Evolutionary conservation across 2,888 invertebrate species (phyloP).

Genomic region (Meteorus cinctellus): DNA sequence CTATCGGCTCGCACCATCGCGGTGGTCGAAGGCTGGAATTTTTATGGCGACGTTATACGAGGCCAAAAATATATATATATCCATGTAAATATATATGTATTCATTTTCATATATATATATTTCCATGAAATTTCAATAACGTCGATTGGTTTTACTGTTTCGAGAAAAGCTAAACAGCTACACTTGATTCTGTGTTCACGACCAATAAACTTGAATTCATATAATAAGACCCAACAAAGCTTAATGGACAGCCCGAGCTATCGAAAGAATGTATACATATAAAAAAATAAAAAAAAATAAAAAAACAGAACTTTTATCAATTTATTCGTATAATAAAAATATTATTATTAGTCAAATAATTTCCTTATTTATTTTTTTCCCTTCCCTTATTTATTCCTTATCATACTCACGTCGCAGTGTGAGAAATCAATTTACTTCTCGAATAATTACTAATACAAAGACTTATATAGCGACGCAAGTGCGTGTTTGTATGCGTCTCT

Average conservation of each 20-base stretch:
- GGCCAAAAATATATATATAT: conserved; percentile 52
- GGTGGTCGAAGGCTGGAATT: conserved; percentile 62
- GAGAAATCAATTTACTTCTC: not conserved
- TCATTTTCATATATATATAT: conserved; percentile 1
- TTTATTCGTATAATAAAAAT: not conserved
- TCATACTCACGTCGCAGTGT: not conserved
- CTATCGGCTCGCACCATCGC: conserved; percentile 43
- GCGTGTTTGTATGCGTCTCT: not conserved
- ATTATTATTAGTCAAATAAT: not conserved
- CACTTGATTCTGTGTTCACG: not conserved
- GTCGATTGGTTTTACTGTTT: conserved; percentile 27
- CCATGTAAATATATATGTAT: conserved; percentile 36
- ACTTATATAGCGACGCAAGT: not conserved
- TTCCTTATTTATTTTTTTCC: not conserved
- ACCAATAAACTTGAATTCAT: not conserved
- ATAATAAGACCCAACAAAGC: not conserved
- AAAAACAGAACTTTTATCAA: not conserved
- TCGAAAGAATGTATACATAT: not conserved
- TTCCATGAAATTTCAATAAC: conserved; percentile 19
- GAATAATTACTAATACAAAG: not conserved
- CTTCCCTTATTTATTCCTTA: not conserved
- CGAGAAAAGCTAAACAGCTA: conserved; percentile 1
- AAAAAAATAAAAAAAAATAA: not conserved
- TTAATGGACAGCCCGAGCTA: not conserved
- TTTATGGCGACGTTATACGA: conserved; percentile 66